Conservation (phyloP, 1,140 invertebrate genomes). For the Eufriesea mexicana region DNA sequence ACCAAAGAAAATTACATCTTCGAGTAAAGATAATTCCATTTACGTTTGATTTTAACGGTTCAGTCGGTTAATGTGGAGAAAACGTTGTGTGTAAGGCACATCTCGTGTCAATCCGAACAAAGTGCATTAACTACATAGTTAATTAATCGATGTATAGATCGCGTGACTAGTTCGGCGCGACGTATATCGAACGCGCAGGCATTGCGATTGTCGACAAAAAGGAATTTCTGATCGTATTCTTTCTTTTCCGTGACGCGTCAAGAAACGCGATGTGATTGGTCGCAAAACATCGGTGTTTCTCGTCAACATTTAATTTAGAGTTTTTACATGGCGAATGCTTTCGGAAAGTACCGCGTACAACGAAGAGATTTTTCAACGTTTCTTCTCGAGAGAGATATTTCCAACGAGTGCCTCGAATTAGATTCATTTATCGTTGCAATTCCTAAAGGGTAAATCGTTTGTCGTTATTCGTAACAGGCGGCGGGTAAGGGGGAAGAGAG, state of each 20-base stretch:
- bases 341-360: background rate
- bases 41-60: background rate
- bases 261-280: background rate
- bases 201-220: background rate
- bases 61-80: no score
- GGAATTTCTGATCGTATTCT: background rate
- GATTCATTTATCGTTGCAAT: constrained; percentile 2
- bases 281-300: background rate
- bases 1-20: background rate
- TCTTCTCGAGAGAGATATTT: background rate
- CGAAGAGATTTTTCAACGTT: background rate
- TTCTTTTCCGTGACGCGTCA: background rate
- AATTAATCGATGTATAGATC: constrained; percentile 24
- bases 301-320: background rate
- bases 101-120: background rate
- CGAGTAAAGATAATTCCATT: background rate
- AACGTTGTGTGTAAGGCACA: background rate
- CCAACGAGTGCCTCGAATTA: constrained; percentile 13
- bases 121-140: constrained; percentile 35
- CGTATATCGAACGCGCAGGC: background rate
- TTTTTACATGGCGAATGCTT: background rate
- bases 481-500: background rate
- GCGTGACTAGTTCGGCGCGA: background rate
- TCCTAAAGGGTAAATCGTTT: background rate
- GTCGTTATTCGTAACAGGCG: background rate